phyloP scores from a whole-genome alignment of 30 jellyfish, hydroid and myxozoan species.

The Hydractinia symbiolongicarpus region DNA sequence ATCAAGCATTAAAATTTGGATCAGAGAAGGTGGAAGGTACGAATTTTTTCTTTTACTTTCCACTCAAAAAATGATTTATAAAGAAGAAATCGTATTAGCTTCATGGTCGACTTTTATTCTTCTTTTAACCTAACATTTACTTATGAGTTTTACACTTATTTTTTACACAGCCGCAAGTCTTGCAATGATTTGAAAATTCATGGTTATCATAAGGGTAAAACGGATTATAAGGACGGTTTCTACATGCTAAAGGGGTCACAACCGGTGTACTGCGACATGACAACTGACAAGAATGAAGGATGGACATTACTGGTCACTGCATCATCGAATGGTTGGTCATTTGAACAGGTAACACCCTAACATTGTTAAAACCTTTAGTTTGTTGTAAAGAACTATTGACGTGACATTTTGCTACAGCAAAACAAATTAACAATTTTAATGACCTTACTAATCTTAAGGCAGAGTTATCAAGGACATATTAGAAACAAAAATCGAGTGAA shows the following conservation, averaged over 20 bases:
- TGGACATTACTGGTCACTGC: conserved; percentile 94
- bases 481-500: too few relatives aligned
- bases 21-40: conserved; percentile 22
- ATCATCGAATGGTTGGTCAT: conserved; percentile 54
- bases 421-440: too few relatives aligned
- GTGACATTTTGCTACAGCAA: too few relatives aligned
- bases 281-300: conserved; percentile 62
- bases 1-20: neutral
- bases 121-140: too few relatives aligned
- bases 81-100: too few relatives aligned
- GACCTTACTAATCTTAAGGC: too few relatives aligned
- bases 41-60: neutral
- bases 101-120: too few relatives aligned
- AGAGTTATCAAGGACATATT: too few relatives aligned
- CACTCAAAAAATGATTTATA: too few relatives aligned
- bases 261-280: conserved; percentile 90
- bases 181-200: conserved; percentile 70
- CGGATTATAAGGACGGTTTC: conserved; percentile 59
- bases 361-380: too few relatives aligned
- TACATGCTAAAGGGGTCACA: conserved; percentile 32
- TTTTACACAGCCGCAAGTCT: conserved; percentile 57
- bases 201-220: conserved; percentile 62
- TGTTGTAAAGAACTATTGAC: too few relatives aligned
- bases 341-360: conserved; percentile 38
- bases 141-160: neutral